Percentiles rank a stretch among this genome's conserved stretches.
phyloP scores from a whole-genome alignment of 2,888 invertebrate species.

The Pandemis cinnamomeana region DNA sequence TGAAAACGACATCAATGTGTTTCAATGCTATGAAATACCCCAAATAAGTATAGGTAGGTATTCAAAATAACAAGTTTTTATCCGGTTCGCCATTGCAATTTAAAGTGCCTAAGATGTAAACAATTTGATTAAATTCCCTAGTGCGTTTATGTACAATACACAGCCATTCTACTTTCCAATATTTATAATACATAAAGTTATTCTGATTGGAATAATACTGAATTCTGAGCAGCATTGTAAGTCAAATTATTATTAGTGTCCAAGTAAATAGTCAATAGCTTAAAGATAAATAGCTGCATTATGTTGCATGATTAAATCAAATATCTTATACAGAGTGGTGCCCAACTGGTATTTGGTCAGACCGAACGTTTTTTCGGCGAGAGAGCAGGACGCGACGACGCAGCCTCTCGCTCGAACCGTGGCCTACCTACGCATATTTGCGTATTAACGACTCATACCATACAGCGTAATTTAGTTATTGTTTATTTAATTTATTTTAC shows the following conservation, averaged over 20 bases:
- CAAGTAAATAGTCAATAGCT: too few relatives aligned
- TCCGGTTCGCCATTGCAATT: neutral
- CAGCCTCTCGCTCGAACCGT: too few relatives aligned
- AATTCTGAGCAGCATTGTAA: neutral
- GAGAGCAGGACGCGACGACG: too few relatives aligned
- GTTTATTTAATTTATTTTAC: too few relatives aligned
- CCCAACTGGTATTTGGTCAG: too few relatives aligned
- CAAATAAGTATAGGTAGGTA: neutral
- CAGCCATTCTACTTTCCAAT: neutral
- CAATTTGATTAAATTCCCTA: neutral
- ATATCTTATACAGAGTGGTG: neutral
- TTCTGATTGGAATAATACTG: constrained; percentile 8
- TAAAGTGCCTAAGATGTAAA: neutral
- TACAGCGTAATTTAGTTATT: too few relatives aligned
- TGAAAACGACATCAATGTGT: neutral
- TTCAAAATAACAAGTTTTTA: neutral
- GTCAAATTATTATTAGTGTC: neutral
- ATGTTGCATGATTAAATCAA: neutral
- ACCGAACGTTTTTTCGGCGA: too few relatives aligned
- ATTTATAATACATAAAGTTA: neutral
- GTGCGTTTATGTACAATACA: constrained; percentile 3
- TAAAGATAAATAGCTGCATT: neutral
- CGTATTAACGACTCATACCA: too few relatives aligned
- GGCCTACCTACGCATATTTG: too few relatives aligned
- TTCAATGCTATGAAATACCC: neutral